Evolutionary conservation across 2,797 vertebrate genomes (phyloP).

Genomic region (Heteromormyrus szaboi): DNA sequence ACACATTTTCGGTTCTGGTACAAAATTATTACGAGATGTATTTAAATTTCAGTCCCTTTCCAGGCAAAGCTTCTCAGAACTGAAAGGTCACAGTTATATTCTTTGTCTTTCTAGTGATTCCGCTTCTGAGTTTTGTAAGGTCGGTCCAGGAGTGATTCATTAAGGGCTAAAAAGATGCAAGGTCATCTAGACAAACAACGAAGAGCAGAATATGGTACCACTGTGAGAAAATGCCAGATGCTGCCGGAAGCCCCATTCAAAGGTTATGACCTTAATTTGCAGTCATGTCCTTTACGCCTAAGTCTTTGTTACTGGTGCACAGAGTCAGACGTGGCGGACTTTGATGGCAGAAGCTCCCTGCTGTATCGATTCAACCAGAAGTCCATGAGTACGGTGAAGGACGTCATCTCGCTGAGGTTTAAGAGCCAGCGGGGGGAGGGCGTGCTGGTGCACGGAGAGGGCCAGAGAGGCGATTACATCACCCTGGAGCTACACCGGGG

Average conservation of each 20-base stretch:
- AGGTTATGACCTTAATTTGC: not conserved
- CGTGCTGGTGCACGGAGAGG: conserved; percentile 84
- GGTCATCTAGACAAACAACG: not conserved
- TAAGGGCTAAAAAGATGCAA: not conserved
- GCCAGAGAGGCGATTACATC: conserved; percentile 81
- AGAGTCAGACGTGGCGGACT: conserved; percentile 86
- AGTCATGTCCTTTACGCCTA: not conserved
- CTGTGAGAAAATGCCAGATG: not conserved
- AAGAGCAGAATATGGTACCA: not conserved
- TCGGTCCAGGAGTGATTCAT: not conserved
- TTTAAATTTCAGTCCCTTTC: not conserved
- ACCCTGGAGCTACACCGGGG: conserved; percentile 82
- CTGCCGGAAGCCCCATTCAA: not conserved
- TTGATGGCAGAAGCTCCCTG: conserved; percentile 83
- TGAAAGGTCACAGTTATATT: not conserved
- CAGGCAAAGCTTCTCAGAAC: not conserved
- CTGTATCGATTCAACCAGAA: conserved; percentile 83
- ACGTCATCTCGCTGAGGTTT: conserved; percentile 86
- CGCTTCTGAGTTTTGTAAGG: not conserved
- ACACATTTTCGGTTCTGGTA: not conserved
- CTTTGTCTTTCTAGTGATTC: not conserved
- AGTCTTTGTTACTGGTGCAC: not conserved
- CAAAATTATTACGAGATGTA: not conserved
- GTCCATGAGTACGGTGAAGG: conserved; percentile 74
- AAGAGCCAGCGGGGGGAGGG: conserved; percentile 83